Percentiles rank a stretch among this genome's conserved stretches.
Evolutionary conservation across 2,888 invertebrate genomes (phyloP).

Genomic region (Gibbula magus): DNA sequence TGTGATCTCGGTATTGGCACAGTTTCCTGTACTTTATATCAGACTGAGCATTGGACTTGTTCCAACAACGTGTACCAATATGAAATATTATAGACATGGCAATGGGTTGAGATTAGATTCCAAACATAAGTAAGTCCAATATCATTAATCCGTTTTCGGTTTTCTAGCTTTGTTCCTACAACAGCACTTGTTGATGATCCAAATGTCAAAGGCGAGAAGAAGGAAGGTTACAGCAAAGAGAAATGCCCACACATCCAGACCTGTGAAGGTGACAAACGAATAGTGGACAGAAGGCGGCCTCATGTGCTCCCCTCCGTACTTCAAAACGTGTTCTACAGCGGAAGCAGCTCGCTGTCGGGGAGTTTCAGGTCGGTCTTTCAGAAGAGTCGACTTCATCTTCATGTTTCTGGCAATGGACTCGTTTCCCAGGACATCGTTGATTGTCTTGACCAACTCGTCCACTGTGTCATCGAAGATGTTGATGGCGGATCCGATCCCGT

Average conservation of each 20-base stretch:
- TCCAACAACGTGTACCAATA: no score
- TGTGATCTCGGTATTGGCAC: no score
- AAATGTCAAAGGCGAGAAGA: background rate
- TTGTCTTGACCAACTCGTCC: conserved; percentile 34
- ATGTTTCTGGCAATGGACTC: conserved; percentile 36
- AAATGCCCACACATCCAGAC: conserved; percentile 26
- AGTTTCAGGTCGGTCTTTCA: conserved; percentile 35
- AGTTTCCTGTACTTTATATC: no score
- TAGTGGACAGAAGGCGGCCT: conserved; percentile 37
- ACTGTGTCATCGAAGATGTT: conserved; percentile 34
- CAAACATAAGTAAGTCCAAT: no score
- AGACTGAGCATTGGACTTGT: no score
- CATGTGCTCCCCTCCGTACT: conserved; percentile 53
- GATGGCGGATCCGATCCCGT: conserved; percentile 37
- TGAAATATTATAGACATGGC: no score
- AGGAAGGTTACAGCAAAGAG: conserved; percentile 10
- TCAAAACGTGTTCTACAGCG: conserved; percentile 57
- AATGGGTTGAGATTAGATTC: no score
- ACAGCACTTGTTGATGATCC: background rate
- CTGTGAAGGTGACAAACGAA: conserved; percentile 23
- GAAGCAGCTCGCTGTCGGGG: conserved; percentile 49
- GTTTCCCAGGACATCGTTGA: conserved; percentile 38
- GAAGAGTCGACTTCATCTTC: conserved; percentile 44
- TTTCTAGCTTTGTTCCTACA: background rate
- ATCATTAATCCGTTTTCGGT: background rate